A percentile compares a stretch with the other conserved stretches of the same genome.
phyloP scores from a whole-genome alignment of 2,888 invertebrate genomes.

The Gnatocerus cornutus region DNA sequence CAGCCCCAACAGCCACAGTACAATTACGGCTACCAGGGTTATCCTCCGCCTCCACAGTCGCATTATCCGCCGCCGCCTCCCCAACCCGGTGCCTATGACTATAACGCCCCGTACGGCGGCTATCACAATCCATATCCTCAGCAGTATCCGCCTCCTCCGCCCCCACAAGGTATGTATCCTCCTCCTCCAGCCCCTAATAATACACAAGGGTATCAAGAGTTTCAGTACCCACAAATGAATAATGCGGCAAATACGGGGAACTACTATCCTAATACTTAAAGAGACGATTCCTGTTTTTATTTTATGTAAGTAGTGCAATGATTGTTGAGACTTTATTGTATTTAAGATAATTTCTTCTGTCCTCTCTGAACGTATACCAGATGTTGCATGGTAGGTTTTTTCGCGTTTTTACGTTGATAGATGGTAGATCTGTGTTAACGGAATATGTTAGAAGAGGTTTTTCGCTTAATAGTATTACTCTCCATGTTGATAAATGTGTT shows the following conservation, averaged over 20 bases:
- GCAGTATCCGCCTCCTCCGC: constrained; percentile 64
- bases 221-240: constrained; percentile 62
- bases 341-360: constrained; percentile 9
- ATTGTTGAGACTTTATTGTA: constrained; percentile 46
- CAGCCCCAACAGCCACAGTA: constrained; percentile 62
- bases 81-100: constrained; percentile 53
- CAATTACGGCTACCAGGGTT: constrained; percentile 65
- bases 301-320: constrained; percentile 52
- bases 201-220: constrained; percentile 61
- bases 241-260: constrained; percentile 53
- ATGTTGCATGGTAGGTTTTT: constrained; percentile 54
- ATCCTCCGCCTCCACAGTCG: constrained; percentile 63
- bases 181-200: constrained; percentile 57
- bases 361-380: constrained; percentile 37
- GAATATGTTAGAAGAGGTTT: constrained; percentile 50
- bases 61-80: constrained; percentile 62
- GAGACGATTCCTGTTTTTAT: constrained; percentile 17
- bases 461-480: constrained; percentile 53
- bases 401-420: constrained; percentile 38
- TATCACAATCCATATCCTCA: constrained; percentile 63
- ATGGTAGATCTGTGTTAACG: constrained; percentile 44
- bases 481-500: constrained; percentile 52
- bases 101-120: constrained; percentile 56
- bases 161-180: constrained; percentile 61
- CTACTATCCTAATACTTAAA: constrained; percentile 61